Evolutionary conservation across 2,113 vertebrate species (phyloP), one percentile per base, ranked within the genome.

Genomic region (Pituophis catenifer): DNA sequence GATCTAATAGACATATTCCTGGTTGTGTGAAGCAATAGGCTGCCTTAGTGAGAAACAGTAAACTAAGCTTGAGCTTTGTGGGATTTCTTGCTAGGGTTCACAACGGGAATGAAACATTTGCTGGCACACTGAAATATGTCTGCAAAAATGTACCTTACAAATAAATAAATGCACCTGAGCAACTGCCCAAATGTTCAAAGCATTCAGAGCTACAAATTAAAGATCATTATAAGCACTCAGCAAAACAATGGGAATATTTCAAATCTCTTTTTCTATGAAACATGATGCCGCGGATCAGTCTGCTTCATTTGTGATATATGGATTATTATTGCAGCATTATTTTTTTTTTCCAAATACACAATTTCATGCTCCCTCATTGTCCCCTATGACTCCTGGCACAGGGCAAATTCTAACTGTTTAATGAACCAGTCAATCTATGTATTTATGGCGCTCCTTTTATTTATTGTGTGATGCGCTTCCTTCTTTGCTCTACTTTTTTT

Each of bases 61-160:
- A 93, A 93, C 91, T 95, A 92, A 94, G 93, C 88, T 53, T 93
- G 92, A 94, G 59, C 70, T 94, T 94, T 94, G 59, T 93, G 87
- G n/a, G 88, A 88, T 93, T 96, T 95, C 59, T 91, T 96, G 93
- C 81, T 94, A 88, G 89, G 89, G 92, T 96, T 95, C 90, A 93
- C 11, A 91, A 70, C 85, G 93, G 91, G 85, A 94, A 86, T 91
- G 85, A 91, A 94, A 70, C 59, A 62, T 96, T 94, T 95, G 93
- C 55, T 59, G 85, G 92, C 29, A 50, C 89, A 92, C 81, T 86
- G 70, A 95, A 96, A 92, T 93, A 85, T 53, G 94, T 54, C 86
- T 93, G 55, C 44, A 93, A 21, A 92, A 87, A 91, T 93, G 44
- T 94, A 86, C 58, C 53, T 92, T 94, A 24, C 29, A 81, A 55